Base-by-base conservation (phyloP, 2,113 vertebrate species). In the Riparia riparia region DNA sequence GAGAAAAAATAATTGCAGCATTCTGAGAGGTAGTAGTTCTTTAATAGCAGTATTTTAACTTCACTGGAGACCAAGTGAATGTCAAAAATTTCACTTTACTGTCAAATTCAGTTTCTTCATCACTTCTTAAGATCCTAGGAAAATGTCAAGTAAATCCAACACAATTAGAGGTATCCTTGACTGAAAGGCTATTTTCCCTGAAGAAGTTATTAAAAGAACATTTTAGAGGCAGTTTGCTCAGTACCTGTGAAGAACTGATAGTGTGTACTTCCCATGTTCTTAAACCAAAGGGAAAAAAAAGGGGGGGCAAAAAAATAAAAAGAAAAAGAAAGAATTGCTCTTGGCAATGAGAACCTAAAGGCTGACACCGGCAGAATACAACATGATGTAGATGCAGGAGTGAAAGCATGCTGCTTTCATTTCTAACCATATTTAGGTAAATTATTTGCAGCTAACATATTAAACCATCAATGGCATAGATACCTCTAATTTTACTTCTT, bases 71-170 rank as follows among this genome's bases (percentile, higher is more conserved):
- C 66, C 34, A 82, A 91, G 22, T 65, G 76, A 97, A 96, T 95
- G 94, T 93, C 86, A 96, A 95, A 96, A 98, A 86, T 50, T 91
- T 91, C 69, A 89, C n/a, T 91, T 96, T 85, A 87, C 93, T 96
- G 90, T 97, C 93, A 98, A 96, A 96, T 96, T 89, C 68, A 92
- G 63, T 96, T 97, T 95, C 78, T 61, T 97, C 69, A 85, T 95
- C 76, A 85, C 53, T 90, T 94, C 63, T 39, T 82, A 86, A 96
- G 76, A 94, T 96, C 87, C 82, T 85, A 93, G 81, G 68, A 96
- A 97, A 97, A 97, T 96, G 94, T 96, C 97, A 96, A 66, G 54
- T 89, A 97, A 97, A 97, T 95, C 50, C 91, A 97, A 94, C 44
- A 95, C 82, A 97, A 95, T 95, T 95, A 91, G 89, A 94, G 9